Percentiles rank a stretch among this genome's conserved stretches.
Conservation (phyloP, 2,113 vertebrate species). For the Oryzias celebensis region DNA sequence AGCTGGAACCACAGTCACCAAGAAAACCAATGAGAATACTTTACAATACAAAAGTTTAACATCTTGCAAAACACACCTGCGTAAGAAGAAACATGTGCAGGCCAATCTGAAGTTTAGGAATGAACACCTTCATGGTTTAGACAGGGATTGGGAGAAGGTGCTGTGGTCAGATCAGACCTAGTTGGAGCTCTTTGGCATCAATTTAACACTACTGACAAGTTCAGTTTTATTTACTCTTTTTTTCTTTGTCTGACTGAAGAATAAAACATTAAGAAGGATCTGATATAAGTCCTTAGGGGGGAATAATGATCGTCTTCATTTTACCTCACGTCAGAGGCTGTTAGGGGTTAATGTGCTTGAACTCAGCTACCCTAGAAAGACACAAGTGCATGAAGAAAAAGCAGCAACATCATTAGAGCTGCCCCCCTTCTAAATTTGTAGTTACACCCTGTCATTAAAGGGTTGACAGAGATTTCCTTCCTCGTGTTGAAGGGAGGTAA, state of each 20-base stretch:
- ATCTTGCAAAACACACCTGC: no score
- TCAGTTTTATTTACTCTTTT: not conserved
- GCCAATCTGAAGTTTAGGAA: no score
- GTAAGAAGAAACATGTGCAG: no score
- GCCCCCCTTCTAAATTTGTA: slow-evolving; percentile 34
- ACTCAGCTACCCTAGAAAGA: slow-evolving; percentile 23
- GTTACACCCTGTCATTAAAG: slow-evolving; percentile 42
- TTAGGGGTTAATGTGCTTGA: slow-evolving; percentile 1
- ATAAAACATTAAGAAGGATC: not conserved
- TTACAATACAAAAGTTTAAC: no score
- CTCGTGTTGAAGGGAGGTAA: slow-evolving; percentile 36
- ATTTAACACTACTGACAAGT: not conserved
- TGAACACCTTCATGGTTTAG: no score
- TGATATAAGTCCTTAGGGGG: not conserved
- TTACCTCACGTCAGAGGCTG: not conserved
- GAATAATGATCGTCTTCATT: not conserved
- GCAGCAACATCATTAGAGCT: slow-evolving; percentile 17
- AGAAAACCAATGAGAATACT: no score
- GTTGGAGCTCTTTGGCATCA: no score
- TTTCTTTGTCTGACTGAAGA: not conserved
- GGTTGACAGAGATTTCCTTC: slow-evolving; percentile 49
- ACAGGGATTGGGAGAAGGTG: no score
- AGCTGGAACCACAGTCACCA: no score
- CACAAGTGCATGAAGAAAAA: slow-evolving; percentile 14
- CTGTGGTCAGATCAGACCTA: no score